Conservation (phyloP, 1,140 invertebrate species). For the Littorina saxatilis region DNA sequence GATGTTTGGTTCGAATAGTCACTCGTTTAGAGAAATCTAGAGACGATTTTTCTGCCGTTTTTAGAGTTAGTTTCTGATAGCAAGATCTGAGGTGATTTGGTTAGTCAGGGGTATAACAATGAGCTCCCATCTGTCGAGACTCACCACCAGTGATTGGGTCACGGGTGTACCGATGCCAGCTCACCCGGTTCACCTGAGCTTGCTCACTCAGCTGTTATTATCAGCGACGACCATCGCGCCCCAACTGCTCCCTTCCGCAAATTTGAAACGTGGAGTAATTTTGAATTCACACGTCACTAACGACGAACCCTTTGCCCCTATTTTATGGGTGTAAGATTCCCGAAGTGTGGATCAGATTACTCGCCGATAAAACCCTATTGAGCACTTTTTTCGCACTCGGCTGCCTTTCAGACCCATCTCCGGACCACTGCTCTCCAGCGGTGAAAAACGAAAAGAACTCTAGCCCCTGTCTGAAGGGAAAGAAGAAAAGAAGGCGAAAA, state of each 20-base stretch:
- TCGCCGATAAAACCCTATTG: constrained; percentile 30
- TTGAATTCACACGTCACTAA: constrained; percentile 31
- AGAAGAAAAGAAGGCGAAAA: neutral
- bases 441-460: too few species aligned
- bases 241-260: constrained; percentile 25
- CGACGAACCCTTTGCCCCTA: constrained; percentile 10
- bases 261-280: constrained; percentile 30
- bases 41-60: too few species aligned
- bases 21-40: too few species aligned
- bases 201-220: neutral
- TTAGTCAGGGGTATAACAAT: too few species aligned
- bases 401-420: constrained; percentile 2
- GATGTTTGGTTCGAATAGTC: too few species aligned
- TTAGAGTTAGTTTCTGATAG: too few species aligned
- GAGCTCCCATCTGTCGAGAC: too few species aligned
- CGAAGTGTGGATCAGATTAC: constrained; percentile 29
- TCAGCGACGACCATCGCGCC: neutral
- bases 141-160: neutral
- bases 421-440: neutral
- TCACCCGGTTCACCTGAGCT: constrained; percentile 6
- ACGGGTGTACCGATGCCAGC: constrained; percentile 6
- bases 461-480: too few species aligned
- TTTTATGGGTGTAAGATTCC: constrained; percentile 28
- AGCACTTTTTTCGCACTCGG: constrained; percentile 32
- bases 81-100: too few species aligned